Evolutionary conservation across 2,888 invertebrate species (phyloP).

Genomic region (Lasioglossum villosulum): DNA sequence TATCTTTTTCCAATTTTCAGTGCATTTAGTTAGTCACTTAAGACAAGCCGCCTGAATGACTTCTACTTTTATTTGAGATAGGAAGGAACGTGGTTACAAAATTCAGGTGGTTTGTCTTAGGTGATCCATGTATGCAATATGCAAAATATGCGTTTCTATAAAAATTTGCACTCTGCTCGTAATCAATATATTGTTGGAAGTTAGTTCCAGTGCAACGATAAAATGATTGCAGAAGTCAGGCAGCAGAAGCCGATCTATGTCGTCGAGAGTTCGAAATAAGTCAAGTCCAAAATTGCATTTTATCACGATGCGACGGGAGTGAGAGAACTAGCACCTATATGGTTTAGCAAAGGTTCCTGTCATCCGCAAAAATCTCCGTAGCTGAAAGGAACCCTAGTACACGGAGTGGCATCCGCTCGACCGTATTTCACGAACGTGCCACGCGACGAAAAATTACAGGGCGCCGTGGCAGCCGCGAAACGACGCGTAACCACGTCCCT

Average conservation of each 20-base stretch:
- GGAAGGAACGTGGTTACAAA: too few species aligned
- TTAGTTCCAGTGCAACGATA: not conserved
- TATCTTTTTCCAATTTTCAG: not conserved
- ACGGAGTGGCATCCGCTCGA: not conserved
- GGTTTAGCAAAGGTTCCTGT: not conserved
- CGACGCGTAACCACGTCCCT: constrained; percentile 33
- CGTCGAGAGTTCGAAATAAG: not conserved
- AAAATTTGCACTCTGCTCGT: not conserved
- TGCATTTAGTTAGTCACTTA: not conserved
- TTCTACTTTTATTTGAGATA: too few species aligned
- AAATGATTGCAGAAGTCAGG: not conserved
- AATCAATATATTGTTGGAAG: not conserved
- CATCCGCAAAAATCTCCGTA: constrained; percentile 4
- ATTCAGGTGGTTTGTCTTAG: too few species aligned
- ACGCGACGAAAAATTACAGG: constrained; percentile 48
- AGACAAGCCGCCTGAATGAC: too few species aligned
- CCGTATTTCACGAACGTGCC: constrained; percentile 41
- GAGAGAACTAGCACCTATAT: not conserved
- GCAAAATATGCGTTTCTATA: not conserved
- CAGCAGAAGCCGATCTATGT: not conserved
- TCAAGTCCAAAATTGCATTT: not conserved
- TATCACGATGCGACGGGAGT: not conserved
- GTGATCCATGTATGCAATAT: too few species aligned
- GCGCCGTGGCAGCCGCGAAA: constrained; percentile 39
- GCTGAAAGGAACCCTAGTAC: not conserved